Percentiles rank a stretch among this genome's conserved stretches.
Conservation (phyloP, 2,113 vertebrate genomes). For the Stictonetta naevosa region DNA sequence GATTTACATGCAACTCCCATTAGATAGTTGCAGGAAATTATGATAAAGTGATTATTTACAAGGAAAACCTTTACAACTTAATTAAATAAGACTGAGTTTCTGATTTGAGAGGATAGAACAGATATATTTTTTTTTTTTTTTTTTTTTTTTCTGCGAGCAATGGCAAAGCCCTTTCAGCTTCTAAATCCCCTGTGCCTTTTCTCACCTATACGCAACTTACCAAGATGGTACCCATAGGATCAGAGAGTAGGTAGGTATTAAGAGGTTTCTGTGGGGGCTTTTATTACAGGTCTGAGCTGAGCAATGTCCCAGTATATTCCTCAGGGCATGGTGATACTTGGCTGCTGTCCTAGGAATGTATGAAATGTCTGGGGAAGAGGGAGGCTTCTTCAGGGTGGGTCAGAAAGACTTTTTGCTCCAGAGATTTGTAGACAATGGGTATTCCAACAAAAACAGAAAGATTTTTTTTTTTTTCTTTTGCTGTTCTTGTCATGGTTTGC, state of each 20-base stretch:
- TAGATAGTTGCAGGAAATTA: constrained; percentile 67
- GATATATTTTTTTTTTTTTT: not conserved
- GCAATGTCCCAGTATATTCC: not conserved
- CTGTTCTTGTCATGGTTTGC: not conserved
- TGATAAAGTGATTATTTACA: constrained; percentile 70
- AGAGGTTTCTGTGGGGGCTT: not conserved
- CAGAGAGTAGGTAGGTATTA: not conserved
- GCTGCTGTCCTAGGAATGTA: not conserved
- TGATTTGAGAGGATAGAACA: not conserved
- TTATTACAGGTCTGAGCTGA: not conserved
- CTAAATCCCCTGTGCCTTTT: not conserved
- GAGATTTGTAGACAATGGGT: not conserved
- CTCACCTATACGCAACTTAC: fast-evolving
- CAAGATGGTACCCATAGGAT: fast-evolving
- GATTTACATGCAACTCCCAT: constrained; percentile 65
- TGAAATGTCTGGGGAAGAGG: not conserved
- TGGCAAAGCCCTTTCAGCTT: not conserved
- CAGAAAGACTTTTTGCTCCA: fast-evolving
- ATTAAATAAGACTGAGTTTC: constrained; percentile 49
- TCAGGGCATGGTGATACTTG: fast-evolving
- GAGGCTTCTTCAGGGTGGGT: not conserved
- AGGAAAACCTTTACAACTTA: constrained; percentile 54
- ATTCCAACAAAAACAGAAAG: not conserved
- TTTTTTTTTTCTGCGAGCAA: not conserved
- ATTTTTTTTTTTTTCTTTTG: not conserved